phyloP scores from a whole-genome alignment of 2,888 invertebrate species.

The Odontomyia ornata region DNA sequence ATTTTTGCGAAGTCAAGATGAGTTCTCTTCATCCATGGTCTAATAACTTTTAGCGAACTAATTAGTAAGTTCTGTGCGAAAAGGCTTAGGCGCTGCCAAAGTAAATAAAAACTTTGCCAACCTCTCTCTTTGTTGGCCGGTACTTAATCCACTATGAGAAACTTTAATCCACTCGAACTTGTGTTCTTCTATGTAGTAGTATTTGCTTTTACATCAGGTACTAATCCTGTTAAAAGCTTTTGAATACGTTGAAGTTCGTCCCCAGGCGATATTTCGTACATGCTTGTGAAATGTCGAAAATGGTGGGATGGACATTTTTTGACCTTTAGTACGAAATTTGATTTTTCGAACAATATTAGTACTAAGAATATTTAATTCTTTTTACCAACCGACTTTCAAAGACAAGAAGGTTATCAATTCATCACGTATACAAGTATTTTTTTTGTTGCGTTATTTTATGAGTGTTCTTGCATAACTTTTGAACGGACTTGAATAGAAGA shows the following conservation, averaged over 20 bases:
- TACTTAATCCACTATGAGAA: constrained; percentile 26
- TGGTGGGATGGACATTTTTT: too few species aligned
- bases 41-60: constrained; percentile 41
- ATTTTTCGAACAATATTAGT: too few species aligned
- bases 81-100: constrained; percentile 40
- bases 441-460: too few species aligned
- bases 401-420: too few species aligned
- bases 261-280: background rate
- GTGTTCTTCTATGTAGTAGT: constrained; percentile 16
- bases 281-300: background rate
- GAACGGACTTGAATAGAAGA: too few species aligned
- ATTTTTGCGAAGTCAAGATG: constrained; percentile 30
- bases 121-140: constrained; percentile 6
- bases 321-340: too few species aligned
- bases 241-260: constrained; percentile 11
- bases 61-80: constrained; percentile 43
- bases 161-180: constrained; percentile 41
- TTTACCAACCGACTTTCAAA: too few species aligned
- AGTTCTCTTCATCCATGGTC: constrained; percentile 30
- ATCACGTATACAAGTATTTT: too few species aligned
- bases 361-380: too few species aligned
- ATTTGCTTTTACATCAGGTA: constrained; percentile 42
- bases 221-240: constrained; percentile 43
- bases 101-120: constrained; percentile 41
- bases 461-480: too few species aligned